Conservation (phyloP, 2,888 invertebrate species). For the Eupithecia centaureata region DNA sequence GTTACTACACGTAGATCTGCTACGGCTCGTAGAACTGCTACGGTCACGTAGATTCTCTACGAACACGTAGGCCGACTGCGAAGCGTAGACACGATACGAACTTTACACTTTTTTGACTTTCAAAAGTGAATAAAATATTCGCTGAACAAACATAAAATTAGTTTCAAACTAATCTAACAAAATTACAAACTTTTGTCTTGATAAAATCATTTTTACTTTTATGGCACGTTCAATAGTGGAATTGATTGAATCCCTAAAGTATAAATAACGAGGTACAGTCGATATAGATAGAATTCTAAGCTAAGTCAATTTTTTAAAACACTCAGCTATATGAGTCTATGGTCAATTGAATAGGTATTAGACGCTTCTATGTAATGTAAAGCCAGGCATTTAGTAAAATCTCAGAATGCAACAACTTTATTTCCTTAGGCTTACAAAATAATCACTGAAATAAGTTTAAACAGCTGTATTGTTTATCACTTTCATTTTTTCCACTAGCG, state of each 20-base stretch:
- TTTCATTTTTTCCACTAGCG: too few relatives aligned
- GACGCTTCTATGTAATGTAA: too few relatives aligned
- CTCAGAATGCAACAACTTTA: too few relatives aligned
- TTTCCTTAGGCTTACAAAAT: too few relatives aligned
- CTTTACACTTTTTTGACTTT: not conserved
- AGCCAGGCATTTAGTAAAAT: too few relatives aligned
- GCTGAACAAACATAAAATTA: not conserved
- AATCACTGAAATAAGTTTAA: too few relatives aligned
- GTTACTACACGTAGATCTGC: not conserved
- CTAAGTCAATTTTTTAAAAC: too few relatives aligned
- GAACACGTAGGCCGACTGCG: not conserved
- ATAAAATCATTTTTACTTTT: not conserved
- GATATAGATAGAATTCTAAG: too few relatives aligned
- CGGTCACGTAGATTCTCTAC: not conserved
- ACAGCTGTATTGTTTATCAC: too few relatives aligned
- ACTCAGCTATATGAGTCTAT: too few relatives aligned
- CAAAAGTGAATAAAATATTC: not conserved
- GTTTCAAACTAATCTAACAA: not conserved
- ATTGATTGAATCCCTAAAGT: not conserved
- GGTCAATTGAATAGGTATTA: too few relatives aligned
- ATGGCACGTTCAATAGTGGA: not conserved
- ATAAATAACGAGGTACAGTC: too few relatives aligned
- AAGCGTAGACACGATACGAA: not conserved
- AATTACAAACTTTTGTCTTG: conserved; percentile 5
- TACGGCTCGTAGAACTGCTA: not conserved